Base-by-base conservation (phyloP, 2,888 invertebrate species). In the Bibio marci region DNA sequence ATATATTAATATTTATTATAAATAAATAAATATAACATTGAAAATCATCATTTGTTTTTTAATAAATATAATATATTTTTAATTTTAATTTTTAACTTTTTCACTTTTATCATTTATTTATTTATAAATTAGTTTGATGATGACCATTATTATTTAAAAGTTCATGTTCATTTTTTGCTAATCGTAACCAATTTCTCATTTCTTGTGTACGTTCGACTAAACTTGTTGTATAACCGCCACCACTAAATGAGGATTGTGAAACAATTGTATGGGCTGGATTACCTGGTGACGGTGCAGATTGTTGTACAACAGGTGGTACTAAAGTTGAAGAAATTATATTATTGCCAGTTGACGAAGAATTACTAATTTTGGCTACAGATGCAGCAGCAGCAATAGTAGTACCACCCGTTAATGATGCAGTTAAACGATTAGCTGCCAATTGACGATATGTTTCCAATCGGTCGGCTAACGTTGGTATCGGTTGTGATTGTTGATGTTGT, bases 121-220 rank as follows among this genome's bases (percentile, higher is more conserved):
- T 30, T 39, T 39, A 39, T n/a, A 39, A 18, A 39, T 39, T 33
- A 10, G 39, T 30, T 22, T 39, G 34, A 14, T 38, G 38, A n/a
- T 22, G 22, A 17, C 38, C 38, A 12, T 17, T 8, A 25, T 15
- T 26, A 26, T 19, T 30, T 10, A 46, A 36, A 17, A 61, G 46
- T 18, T 60, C 60, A 35, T 61, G 60, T 53, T 61, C 61, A 32
- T 54, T 59, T 48, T 60, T 62, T 0, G 61, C 62, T 47, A 75
- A 75, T 13, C 72, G 63, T 42, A 77, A 53, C 77, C 76, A 77
- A 49, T 76, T 75, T 43, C 75, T 63, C 42, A 76, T 58, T 48
- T 74, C 74, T 40, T 72, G 62, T 2, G 76, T 75, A 27, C 76
- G 63, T 50, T 76, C 76, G 35, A 73, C 73, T 39, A 76, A 53